Evolutionary conservation across 2,888 invertebrate species (phyloP).

Genomic region (Syrista parreyssii): DNA sequence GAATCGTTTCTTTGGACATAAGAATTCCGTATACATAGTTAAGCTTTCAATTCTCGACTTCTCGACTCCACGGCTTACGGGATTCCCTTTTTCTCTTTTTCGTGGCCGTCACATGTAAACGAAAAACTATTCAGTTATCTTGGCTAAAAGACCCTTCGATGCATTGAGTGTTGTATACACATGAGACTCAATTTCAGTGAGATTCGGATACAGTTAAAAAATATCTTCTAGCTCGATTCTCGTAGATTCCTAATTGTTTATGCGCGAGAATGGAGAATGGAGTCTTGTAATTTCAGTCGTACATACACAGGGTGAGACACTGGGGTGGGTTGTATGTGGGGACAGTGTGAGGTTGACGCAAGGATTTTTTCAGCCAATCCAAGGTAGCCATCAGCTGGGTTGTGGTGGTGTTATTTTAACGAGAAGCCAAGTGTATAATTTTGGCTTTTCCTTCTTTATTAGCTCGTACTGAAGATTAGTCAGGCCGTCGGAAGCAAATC

Average conservation of each 20-base stretch:
- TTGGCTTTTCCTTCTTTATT: constrained; percentile 74
- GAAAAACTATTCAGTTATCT: neutral
- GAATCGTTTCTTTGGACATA: neutral
- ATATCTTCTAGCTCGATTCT: neutral
- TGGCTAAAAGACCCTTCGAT: neutral
- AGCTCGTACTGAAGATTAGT: constrained; percentile 85
- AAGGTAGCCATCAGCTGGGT: constrained; percentile 74
- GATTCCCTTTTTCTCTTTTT: neutral
- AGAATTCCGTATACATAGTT: neutral
- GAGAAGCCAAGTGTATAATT: constrained; percentile 85
- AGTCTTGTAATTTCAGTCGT: neutral
- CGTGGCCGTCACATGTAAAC: neutral
- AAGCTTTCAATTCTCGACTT: neutral
- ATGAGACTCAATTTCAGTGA: neutral
- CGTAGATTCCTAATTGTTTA: neutral
- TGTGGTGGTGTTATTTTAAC: constrained; percentile 79
- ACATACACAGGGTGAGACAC: neutral
- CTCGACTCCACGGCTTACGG: neutral
- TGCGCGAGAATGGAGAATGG: neutral
- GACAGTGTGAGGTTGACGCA: neutral
- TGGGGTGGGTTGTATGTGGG: neutral
- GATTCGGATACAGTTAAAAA: neutral
- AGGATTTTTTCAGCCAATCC: constrained; percentile 55
- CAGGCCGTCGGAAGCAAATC: constrained; percentile 87
- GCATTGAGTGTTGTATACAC: neutral